These are phyloP conservation scores for Eumerus sabulonum DNA, from an alignment of 2,888 invertebrate species.

Conservation along the genomic window DNA sequence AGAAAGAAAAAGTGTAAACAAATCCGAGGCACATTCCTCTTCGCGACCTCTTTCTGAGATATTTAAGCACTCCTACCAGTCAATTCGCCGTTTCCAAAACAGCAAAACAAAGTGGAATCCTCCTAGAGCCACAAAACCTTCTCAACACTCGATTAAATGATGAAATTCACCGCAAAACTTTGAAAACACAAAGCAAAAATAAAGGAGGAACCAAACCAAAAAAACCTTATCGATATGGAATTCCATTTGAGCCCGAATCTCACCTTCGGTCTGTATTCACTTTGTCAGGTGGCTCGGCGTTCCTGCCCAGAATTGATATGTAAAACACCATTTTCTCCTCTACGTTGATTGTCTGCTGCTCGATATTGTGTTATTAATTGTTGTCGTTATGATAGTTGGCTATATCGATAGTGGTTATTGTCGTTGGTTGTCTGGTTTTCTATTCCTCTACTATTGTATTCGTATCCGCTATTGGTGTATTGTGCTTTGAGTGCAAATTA, in stretches of 20 bases:
- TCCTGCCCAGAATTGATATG: slow-evolving; percentile 75
- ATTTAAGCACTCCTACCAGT: background rate
- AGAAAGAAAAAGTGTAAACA: slow-evolving; percentile 36
- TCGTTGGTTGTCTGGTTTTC: slow-evolving; percentile 55
- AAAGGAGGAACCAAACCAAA: too few species aligned
- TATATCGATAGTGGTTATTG: slow-evolving; percentile 43
- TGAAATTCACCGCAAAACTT: slow-evolving; percentile 7
- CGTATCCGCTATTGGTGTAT: slow-evolving; percentile 41
- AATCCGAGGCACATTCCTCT: background rate
- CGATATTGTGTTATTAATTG: slow-evolving; percentile 10
- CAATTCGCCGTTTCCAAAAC: too few species aligned
- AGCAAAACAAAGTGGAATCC: background rate
- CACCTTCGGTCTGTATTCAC: slow-evolving; percentile 66
- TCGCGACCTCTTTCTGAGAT: too few species aligned
- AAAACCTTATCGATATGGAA: too few species aligned
- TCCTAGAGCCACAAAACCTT: too few species aligned
- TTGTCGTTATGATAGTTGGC: slow-evolving; percentile 18
- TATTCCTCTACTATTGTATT: slow-evolving; percentile 50
- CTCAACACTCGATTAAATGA: slow-evolving; percentile 4
- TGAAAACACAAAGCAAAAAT: too few species aligned
- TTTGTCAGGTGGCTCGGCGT: slow-evolving; percentile 77
- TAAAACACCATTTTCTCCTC: slow-evolving; percentile 76
- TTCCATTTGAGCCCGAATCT: slow-evolving; percentile 17
- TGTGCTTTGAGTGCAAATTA: slow-evolving; percentile 39
- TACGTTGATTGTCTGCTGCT: slow-evolving; percentile 12